Percentiles rank a stretch among this genome's conserved stretches.
phyloP scores from a whole-genome alignment of 2,797 vertebrate species.

The Chelon labrosus region DNA sequence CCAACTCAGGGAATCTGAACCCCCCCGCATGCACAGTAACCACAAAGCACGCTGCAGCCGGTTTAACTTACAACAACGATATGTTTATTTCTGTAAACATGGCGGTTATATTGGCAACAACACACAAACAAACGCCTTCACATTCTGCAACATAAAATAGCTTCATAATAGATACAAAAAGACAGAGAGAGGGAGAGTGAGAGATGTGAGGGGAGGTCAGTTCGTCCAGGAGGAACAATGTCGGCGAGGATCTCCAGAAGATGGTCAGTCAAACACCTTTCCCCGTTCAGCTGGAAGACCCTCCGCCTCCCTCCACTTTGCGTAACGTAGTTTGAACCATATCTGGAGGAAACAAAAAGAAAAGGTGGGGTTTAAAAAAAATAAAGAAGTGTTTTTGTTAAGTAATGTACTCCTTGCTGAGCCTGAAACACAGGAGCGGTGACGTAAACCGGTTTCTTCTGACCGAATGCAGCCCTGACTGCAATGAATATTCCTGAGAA shows the following conservation, averaged over 20 bases:
- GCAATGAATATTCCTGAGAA: slow-evolving; percentile 60
- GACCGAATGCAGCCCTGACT: slow-evolving; percentile 17
- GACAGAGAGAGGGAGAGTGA: not conserved
- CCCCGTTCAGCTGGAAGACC: slow-evolving; percentile 91
- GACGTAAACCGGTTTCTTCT: slow-evolving; percentile 26
- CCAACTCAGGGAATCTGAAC: slow-evolving; percentile 37
- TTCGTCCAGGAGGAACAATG: slow-evolving; percentile 32
- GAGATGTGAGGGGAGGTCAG: slow-evolving; percentile 4
- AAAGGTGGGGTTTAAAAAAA: slow-evolving; percentile 14
- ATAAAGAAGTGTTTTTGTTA: not conserved
- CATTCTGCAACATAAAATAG: slow-evolving; percentile 75
- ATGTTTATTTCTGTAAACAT: slow-evolving; percentile 80
- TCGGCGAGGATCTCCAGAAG: slow-evolving; percentile 27
- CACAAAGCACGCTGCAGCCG: slow-evolving; percentile 24
- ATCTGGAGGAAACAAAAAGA: slow-evolving; percentile 79
- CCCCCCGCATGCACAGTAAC: not conserved
- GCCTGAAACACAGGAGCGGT: slow-evolving; percentile 50
- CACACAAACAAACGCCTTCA: slow-evolving; percentile 67
- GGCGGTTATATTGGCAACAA: slow-evolving; percentile 68
- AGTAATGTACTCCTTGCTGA: not conserved
- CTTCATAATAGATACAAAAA: slow-evolving; percentile 69
- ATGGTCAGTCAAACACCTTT: slow-evolving; percentile 90
- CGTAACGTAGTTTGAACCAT: slow-evolving; percentile 93
- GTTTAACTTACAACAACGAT: slow-evolving; percentile 61
- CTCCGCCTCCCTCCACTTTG: slow-evolving; percentile 92